Evolutionary conservation across 2,797 vertebrate species (phyloP).

Genomic region (Phalanger gymnotis): DNA sequence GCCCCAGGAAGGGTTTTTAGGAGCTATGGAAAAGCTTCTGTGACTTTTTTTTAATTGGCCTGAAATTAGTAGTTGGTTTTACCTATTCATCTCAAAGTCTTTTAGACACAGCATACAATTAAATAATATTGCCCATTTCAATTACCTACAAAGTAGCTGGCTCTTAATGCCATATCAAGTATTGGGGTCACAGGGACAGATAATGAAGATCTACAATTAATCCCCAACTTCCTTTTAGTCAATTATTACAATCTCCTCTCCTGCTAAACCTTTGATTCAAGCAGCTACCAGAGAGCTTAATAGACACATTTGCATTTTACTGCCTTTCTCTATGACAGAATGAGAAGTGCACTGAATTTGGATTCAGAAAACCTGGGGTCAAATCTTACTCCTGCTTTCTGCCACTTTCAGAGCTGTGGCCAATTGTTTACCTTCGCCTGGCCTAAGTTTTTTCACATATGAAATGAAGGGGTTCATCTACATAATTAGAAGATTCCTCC

Average conservation of each 20-base stretch:
- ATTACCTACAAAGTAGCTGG: background rate
- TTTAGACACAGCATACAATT: background rate
- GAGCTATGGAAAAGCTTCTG: constrained; percentile 5
- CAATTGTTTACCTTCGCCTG: background rate
- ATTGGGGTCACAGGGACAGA: background rate
- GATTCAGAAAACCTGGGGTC: background rate
- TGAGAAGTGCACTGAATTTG: background rate
- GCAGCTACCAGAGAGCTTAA: background rate
- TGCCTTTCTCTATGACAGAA: background rate
- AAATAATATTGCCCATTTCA: background rate
- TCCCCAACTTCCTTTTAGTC: background rate
- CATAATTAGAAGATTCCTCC: background rate
- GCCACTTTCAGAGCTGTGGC: background rate
- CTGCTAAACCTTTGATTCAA: background rate
- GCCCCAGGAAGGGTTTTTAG: constrained; percentile 19
- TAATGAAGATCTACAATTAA: background rate
- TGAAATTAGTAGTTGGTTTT: constrained; percentile 17
- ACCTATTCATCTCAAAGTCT: background rate
- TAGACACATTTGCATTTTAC: background rate
- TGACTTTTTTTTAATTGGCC: constrained; percentile 43
- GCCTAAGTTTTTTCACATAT: background rate
- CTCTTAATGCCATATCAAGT: background rate
- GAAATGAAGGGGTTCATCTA: background rate
- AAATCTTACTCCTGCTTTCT: background rate
- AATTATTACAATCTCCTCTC: background rate